Evolutionary conservation across 2,888 invertebrate genomes (phyloP), one percentile per base, ranked within the genome.

Genomic region (Cancer borealis): DNA sequence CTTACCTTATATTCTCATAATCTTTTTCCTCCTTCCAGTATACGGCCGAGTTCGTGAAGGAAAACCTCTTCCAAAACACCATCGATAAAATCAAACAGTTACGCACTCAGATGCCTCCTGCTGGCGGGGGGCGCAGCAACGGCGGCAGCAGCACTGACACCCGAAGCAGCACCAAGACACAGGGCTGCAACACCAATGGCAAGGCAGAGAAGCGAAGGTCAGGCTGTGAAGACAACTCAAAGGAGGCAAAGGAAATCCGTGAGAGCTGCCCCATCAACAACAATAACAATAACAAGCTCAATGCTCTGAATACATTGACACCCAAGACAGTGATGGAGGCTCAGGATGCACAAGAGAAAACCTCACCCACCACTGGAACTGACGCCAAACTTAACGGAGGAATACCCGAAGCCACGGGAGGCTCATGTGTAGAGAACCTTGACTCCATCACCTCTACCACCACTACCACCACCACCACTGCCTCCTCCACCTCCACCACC

Each of bases 1-100:
- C 79, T 30, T 79, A n/a, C 30, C 12, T 17, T 79, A 10, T 79
- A 79, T 79, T 21, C 21, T 21, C 30, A 6, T n/a, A n/a, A n/a
- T 87, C 30, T 45, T 87, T 17, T 30, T 87, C 39, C 30, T 79
- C 46, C 49, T 93, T 93, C 5, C 95, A 95, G 95, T 95, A 92
- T 88, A 95, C 93, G 30, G 95, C 95, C n/a, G 95, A 95, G 30
- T 95, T 92, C 47, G 93, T 95, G 73, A 95, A 95, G 92, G 93
- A 95, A 10, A 84, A 95, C 73, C 94, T 95, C 45, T 95, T 95
- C 93, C 93, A 88, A 14, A 95, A 94, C 91, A 93, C 94, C 10
- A 91, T 95, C 12, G 92, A 95, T 66, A 95, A 95, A 84, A 95
- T 95, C 8, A 88, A 93, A 30, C 92, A 95, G 60, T 92, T 95